phyloP scores from a whole-genome alignment of 2,888 invertebrate species.

The Acrocera orbiculus region DNA sequence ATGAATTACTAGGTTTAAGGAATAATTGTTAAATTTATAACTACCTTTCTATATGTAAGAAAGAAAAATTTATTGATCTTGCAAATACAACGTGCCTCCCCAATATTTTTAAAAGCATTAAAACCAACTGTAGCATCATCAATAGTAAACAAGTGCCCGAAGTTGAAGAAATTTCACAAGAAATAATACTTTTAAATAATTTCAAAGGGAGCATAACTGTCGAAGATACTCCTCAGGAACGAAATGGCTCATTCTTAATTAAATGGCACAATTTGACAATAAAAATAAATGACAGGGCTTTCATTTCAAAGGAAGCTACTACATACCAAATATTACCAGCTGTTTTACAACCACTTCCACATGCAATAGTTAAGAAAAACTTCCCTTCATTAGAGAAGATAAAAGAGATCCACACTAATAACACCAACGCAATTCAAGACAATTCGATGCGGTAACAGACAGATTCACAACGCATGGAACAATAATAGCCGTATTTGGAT shows the following conservation, averaged over 20 bases:
- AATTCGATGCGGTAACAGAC: no score
- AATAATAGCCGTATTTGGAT: no score
- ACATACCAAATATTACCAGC: slow-evolving; percentile 4
- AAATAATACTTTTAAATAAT: slow-evolving; percentile 5
- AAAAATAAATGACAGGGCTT: slow-evolving; percentile 5
- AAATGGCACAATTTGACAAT: slow-evolving; percentile 5
- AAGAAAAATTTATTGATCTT: slow-evolving; percentile 5
- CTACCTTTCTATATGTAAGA: slow-evolving; percentile 6
- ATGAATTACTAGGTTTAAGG: slow-evolving; percentile 3
- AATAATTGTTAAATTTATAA: slow-evolving; percentile 3
- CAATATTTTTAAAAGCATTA: slow-evolving; percentile 5
- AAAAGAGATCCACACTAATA: no score
- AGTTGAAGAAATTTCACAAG: slow-evolving; percentile 5
- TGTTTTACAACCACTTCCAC: slow-evolving; percentile 6
- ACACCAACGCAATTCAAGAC: no score
- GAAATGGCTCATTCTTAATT: slow-evolving; percentile 6
- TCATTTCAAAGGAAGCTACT: slow-evolving; percentile 5
- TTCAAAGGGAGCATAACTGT: no score
- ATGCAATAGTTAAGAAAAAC: background rate
- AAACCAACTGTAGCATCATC: slow-evolving; percentile 6
- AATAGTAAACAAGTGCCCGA: slow-evolving; percentile 6
- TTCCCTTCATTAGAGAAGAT: no score
- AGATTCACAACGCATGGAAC: no score
- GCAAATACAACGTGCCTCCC: slow-evolving; percentile 5
- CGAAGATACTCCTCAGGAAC: no score